Percentiles rank a stretch among this genome's conserved stretches.
Conservation (phyloP, 2,888 invertebrate genomes). For the Mechanitis mazaeus region DNA sequence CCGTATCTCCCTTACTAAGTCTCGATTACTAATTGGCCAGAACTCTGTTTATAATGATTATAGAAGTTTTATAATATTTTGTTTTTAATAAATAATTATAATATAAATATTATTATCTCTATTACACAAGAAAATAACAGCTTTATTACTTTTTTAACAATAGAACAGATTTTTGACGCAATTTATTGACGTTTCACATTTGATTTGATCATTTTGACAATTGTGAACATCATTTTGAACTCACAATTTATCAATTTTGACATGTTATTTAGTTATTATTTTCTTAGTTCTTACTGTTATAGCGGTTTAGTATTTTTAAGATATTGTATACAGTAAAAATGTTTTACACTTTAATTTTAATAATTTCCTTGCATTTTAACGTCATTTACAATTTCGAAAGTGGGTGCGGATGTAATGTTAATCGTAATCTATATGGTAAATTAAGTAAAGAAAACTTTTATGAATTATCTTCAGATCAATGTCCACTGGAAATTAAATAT, state of each 20-base stretch:
- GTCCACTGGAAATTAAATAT: constrained; percentile 31
- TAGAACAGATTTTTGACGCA: no score
- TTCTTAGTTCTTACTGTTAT: background rate
- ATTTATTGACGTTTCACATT: no score
- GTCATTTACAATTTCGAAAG: constrained; percentile 40
- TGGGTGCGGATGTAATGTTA: constrained; percentile 54
- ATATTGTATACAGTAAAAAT: constrained; percentile 25
- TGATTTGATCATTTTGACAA: no score
- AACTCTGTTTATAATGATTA: no score
- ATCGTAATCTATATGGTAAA: constrained; percentile 30
- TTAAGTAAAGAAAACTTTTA: constrained; percentile 28
- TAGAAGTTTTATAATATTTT: no score
- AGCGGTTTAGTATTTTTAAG: constrained; percentile 29
- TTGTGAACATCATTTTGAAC: no score
- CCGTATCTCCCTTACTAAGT: no score
- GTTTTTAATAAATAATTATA: no score
- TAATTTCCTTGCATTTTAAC: constrained; percentile 38
- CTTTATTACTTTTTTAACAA: no score
- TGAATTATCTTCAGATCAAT: constrained; percentile 36
- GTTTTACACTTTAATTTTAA: constrained; percentile 30
- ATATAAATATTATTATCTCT: no score
- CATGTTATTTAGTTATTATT: constrained; percentile 7
- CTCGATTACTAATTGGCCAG: no score
- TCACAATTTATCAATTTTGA: background rate
- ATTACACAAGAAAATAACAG: no score